A percentile compares a stretch with the other conserved stretches of the same genome.
These are phyloP conservation scores for Apodemia duryi DNA, from an alignment of 2,888 invertebrate genomes.

Conservation along the genomic window DNA sequence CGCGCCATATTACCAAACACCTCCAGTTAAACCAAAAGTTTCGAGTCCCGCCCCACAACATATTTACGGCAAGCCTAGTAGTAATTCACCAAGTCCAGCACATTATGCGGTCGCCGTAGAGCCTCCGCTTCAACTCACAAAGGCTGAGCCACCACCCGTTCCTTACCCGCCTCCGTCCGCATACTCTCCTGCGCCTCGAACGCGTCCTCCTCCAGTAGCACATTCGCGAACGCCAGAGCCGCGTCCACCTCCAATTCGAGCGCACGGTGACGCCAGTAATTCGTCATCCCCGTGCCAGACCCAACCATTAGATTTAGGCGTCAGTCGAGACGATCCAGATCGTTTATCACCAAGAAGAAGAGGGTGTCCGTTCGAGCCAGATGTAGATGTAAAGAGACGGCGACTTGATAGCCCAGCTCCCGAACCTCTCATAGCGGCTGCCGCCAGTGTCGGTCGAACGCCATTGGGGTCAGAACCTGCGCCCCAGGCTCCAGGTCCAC, in stretches of 20 bases:
- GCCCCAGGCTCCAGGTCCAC: constrained; percentile 67
- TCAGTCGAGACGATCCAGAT: constrained; percentile 81
- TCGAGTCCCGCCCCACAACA: constrained; percentile 88
- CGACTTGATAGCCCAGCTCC: constrained; percentile 75
- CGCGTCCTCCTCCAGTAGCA: constrained; percentile 78
- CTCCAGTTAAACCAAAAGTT: constrained; percentile 82
- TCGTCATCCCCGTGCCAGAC: constrained; percentile 82
- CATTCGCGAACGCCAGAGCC: constrained; percentile 77
- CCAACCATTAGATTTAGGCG: constrained; percentile 88
- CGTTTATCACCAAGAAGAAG: constrained; percentile 82
- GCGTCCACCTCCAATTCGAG: constrained; percentile 57
- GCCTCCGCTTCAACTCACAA: constrained; percentile 78
- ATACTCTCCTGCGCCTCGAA: constrained; percentile 53
- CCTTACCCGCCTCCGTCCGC: constrained; percentile 67
- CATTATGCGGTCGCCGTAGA: constrained; percentile 64
- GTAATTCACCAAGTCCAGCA: constrained; percentile 69
- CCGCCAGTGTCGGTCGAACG: constrained; percentile 84
- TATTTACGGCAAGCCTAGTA: constrained; percentile 83
- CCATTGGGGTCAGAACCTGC: constrained; percentile 77
- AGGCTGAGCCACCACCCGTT: constrained; percentile 69
- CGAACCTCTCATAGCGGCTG: constrained; percentile 85
- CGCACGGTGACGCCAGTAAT: constrained; percentile 49
- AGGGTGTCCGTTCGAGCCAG: constrained; percentile 69
- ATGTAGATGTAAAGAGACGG: constrained; percentile 82
- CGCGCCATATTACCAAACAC: constrained; percentile 71